phyloP scores from a whole-genome alignment of 2,113 vertebrate species.

The Tautogolabrus adspersus region DNA sequence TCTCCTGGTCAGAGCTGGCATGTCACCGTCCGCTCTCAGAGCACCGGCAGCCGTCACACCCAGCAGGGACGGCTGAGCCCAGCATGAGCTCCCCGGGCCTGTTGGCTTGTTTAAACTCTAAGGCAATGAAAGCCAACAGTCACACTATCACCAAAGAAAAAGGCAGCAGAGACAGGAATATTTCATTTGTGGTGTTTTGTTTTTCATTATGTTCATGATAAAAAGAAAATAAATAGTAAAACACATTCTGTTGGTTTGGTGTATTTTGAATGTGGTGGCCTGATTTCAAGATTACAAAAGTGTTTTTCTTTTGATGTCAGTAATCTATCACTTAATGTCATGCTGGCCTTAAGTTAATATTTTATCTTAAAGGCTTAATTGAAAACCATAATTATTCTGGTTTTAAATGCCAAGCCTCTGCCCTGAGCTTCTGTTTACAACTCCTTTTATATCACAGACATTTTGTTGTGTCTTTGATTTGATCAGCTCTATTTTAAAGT shows the following conservation, averaged over 20 bases:
- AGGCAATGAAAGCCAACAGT: slow-evolving; percentile 58
- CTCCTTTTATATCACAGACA: not conserved
- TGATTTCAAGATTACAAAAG: not conserved
- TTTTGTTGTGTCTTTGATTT: not conserved
- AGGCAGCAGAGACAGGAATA: slow-evolving; percentile 1
- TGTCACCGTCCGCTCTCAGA: slow-evolving; percentile 24
- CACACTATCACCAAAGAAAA: not conserved
- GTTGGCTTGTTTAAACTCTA: slow-evolving; percentile 69
- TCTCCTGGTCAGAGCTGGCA: not conserved
- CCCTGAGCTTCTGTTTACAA: not conserved
- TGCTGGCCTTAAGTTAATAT: slow-evolving; percentile 32
- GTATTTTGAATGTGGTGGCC: not conserved
- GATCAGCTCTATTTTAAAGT: not conserved
- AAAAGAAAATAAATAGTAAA: not conserved
- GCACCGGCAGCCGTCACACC: not conserved
- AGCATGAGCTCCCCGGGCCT: not conserved
- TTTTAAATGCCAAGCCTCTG: slow-evolving; percentile 24
- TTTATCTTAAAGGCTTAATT: slow-evolving; percentile 32
- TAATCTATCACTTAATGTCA: not conserved
- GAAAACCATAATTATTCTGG: slow-evolving; percentile 8
- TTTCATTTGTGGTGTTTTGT: not conserved
- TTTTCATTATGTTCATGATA: not conserved
- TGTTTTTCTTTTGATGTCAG: not conserved
- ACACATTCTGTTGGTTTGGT: not conserved
- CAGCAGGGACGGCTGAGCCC: not conserved